Evolutionary conservation across 1,140 invertebrate genomes (phyloP), one percentile per base, ranked within the genome.

Genomic region (Lethocerus indicus): DNA sequence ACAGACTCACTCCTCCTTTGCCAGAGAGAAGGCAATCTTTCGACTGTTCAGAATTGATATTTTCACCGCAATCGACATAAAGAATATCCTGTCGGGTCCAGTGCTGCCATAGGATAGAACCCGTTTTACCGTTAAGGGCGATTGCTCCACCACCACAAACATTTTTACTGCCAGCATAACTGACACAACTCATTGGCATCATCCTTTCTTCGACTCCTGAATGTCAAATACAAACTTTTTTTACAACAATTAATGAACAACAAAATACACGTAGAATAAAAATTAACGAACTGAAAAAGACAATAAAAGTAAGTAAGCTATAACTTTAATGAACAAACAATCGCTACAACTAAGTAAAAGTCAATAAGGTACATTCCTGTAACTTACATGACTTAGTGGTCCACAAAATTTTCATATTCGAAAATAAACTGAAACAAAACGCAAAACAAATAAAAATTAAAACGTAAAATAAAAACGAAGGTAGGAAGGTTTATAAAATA

Each of bases 141-240:
- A 87, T 61, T 18, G 87, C 67, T 16, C 86, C 86, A 6, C 85
- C 85, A 50, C 71, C 67, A 64, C 81, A 85, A 40, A 79, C 64
- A 32, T 70, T 61, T 7, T 63, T n/a, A 45, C 9, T 36, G 9
- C 6, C 45, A 35, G 32, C 28, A 47, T 20, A 47, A 4, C 13
- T 23, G 37, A 9, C 16, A 13, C 28, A 47, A 13, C 24, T 47
- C 18, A 14, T 23, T 1, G 21, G 24, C 18, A 35, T 35, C 13
- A 35, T 25, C 32, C 23, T 32, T 36, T 35, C 45, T 47, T 47
- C 32, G 23, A 35, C 21, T 36, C 45, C 45, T 47, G 18, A 29
- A 16, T 4, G 1, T 20, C 18, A 45, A 26, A 42, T 6, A 18
- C 9, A 42, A 24, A 42, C 26, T 4, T 9, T 9, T 40, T 40